These are phyloP conservation scores for Eretmodus cyanostictus DNA, from an alignment of 2,113 vertebrate species.

Conservation along the genomic window DNA sequence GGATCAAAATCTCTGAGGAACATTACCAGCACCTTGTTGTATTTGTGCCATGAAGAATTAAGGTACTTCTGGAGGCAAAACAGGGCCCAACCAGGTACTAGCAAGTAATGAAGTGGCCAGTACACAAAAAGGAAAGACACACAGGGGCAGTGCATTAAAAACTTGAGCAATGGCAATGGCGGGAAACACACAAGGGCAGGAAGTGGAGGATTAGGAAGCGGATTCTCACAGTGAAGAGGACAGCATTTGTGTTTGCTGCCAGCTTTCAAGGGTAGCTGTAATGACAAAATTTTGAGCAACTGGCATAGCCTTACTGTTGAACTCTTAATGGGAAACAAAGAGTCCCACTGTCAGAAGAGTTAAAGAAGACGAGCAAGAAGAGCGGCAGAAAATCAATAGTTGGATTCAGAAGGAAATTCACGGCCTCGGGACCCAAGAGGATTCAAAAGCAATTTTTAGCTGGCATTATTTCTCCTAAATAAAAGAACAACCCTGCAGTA, in stretches of 20 bases:
- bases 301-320: neutral
- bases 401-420: neutral
- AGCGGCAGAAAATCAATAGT: neutral
- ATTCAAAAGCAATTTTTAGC: neutral
- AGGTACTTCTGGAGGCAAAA: neutral
- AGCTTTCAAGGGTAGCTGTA: neutral
- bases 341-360: neutral
- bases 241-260: neutral
- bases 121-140: neutral
- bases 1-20: neutral
- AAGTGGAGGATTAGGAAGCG: neutral
- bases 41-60: neutral
- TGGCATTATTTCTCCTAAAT: neutral
- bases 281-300: neutral
- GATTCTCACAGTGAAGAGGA: neutral
- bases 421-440: neutral
- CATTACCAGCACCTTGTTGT: neutral
- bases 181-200: neutral
- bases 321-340: neutral
- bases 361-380: neutral
- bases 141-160: neutral
- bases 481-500: neutral
- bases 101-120: neutral
- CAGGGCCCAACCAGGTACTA: neutral
- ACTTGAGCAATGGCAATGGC: neutral